Evolutionary conservation across 2,888 invertebrate species (phyloP).

Genomic region (Celastrina argiolus): DNA sequence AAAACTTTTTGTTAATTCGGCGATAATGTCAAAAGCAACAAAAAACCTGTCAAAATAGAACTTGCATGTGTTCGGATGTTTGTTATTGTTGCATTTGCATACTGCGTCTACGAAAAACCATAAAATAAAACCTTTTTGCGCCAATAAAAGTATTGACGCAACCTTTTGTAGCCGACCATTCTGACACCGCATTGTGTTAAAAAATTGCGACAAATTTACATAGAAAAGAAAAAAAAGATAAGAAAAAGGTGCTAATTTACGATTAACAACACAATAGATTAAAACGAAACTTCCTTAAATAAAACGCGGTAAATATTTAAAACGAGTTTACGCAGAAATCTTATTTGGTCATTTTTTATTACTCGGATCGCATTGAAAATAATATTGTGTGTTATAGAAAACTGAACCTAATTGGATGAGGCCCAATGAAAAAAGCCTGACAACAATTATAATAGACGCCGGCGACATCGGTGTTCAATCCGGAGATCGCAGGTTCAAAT

Average conservation of each 20-base stretch:
- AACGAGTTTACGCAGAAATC: not conserved
- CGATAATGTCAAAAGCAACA: not conserved
- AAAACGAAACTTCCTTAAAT: not conserved
- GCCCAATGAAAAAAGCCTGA: too few species aligned
- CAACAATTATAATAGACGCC: too few species aligned
- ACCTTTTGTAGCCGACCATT: not conserved
- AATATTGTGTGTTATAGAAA: too few species aligned
- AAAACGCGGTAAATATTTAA: not conserved
- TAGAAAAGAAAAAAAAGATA: not conserved
- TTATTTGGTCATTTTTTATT: not conserved
- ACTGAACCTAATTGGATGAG: too few species aligned
- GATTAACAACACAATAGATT: constrained; percentile 7
- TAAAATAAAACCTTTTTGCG: constrained; percentile 15
- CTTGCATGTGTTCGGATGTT: constrained; percentile 11
- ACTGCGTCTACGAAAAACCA: not conserved
- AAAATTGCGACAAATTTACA: constrained; percentile 12
- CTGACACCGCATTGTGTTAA: constrained; percentile 11
- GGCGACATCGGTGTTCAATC: too few species aligned
- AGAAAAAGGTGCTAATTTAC: constrained; percentile 17
- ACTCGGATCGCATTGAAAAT: not conserved
- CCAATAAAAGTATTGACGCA: constrained; percentile 8
- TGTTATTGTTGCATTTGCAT: constrained; percentile 16
- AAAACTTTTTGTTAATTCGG: not conserved
- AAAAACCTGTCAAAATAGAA: constrained; percentile 1
- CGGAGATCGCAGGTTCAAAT: too few species aligned